phyloP scores from a whole-genome alignment of 2,797 vertebrate species.

The Synanceia verrucosa region DNA sequence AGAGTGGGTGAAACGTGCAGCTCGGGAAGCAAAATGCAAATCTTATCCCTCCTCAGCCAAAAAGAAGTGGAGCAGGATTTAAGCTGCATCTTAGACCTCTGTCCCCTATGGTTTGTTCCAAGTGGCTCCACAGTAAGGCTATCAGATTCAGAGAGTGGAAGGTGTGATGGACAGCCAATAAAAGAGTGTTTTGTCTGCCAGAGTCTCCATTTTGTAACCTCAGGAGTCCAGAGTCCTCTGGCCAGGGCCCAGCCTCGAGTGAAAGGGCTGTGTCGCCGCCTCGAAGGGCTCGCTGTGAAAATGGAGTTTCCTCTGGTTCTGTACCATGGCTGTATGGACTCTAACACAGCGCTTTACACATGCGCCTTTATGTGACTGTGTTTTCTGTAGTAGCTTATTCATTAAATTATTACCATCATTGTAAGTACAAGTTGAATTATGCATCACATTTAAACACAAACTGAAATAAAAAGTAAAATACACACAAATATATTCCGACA shows the following conservation, averaged over 20 bases:
- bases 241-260: slow-evolving; percentile 66
- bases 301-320: slow-evolving; percentile 35
- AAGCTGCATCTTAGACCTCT: slow-evolving; percentile 39
- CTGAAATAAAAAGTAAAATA: too few species aligned
- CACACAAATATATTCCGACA: too few species aligned
- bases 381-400: background rate
- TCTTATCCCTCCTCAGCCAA: slow-evolving; percentile 13
- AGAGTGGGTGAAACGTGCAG: background rate
- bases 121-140: slow-evolving; percentile 52
- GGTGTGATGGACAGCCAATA: slow-evolving; percentile 75
- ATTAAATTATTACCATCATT: too few species aligned
- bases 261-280: slow-evolving; percentile 62
- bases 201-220: slow-evolving; percentile 78
- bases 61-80: slow-evolving; percentile 54
- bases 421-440: too few species aligned
- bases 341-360: background rate
- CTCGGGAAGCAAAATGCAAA: slow-evolving; percentile 6
- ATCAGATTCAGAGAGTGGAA: slow-evolving; percentile 71
- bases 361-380: background rate
- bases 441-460: too few species aligned
- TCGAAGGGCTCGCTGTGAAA: slow-evolving; percentile 49
- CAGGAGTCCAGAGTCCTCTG: slow-evolving; percentile 73
- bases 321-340: slow-evolving; percentile 3
- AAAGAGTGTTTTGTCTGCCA: slow-evolving; percentile 75
- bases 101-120: slow-evolving; percentile 21